Percentiles rank a stretch among this genome's conserved stretches.
Conservation (phyloP, 2,113 vertebrate species). For the Phoenicopterus ruber region DNA sequence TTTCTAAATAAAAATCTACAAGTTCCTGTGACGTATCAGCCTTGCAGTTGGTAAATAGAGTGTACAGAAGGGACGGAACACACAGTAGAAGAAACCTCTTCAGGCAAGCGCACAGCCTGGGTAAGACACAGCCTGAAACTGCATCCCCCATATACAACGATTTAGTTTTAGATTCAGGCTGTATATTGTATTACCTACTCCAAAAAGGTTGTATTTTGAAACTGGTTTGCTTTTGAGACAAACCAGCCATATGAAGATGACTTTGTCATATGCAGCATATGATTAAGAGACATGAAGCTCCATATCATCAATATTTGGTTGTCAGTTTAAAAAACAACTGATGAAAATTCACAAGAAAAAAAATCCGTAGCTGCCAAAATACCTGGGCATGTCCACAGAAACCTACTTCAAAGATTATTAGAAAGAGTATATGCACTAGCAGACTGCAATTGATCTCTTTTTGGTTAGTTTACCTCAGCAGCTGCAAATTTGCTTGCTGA, state of each 20-base stretch:
- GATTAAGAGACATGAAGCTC: not conserved
- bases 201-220: not conserved
- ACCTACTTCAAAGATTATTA: not conserved
- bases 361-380: not conserved
- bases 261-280: not conserved
- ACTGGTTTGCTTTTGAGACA: not conserved
- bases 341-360: not conserved
- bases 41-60: not conserved
- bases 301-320: not conserved
- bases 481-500: not conserved
- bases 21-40: not conserved
- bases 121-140: not conserved
- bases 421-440: not conserved
- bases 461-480: not conserved
- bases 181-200: not conserved
- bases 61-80: not conserved
- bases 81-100: not conserved
- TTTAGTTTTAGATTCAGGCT: not conserved
- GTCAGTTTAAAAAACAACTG: slow-evolving; percentile 44
- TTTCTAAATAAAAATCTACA: not conserved
- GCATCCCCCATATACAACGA: rapidly evolving
- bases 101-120: not conserved
- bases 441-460: not conserved
- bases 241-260: not conserved
- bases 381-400: not conserved